Base-by-base conservation (phyloP, 1,140 invertebrate species). In the Oryctes rhinoceros region DNA sequence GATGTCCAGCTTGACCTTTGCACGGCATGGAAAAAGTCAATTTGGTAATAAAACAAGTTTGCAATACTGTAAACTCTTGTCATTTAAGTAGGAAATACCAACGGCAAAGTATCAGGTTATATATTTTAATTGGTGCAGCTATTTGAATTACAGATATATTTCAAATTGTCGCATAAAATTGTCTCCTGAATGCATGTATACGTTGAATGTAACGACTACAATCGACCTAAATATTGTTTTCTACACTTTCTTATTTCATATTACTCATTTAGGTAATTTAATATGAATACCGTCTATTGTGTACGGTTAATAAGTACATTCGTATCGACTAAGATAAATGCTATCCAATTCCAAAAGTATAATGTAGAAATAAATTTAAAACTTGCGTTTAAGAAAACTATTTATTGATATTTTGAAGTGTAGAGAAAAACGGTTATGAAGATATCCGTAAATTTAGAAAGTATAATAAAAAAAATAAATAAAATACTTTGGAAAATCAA, bases 21-120 rank as follows among this genome's bases (percentile, higher is more conserved):
- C 74, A 76, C 35, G 74, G 20, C 74, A 44, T 39, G 74, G 74
- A 76, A 76, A 76, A 76, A 76, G 74, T 76, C 74, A 76, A 47
- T 39, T 48, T 76, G 74, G 74, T 35, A 76, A 76, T 76, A 76
- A 76, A 76, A 76, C 44, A n/a, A 44, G 35, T 76, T 47, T 44
- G n/a, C n/a, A 76, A 44, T 76, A 39, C 37, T 47, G 30, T 48
- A 39, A 76, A 44, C 74, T 76, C 74, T 76, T 76, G 74, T 76
- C 74, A 76, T 76, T 76, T 76, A 35, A 30, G 30, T 37, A 76
- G 15, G 15, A 76, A 76, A 76, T 76, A 76, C 20, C 74, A 76
- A 75, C n/a, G 1, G 18, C 6, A 11, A 11, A 3, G n/a, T 13
- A 18, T 18, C 13, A 24, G 18, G 13, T 76, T 76, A 71, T 37